These are phyloP conservation scores for Diadophis punctatus DNA, from an alignment of 2,113 vertebrate genomes.

Conservation along the genomic window DNA sequence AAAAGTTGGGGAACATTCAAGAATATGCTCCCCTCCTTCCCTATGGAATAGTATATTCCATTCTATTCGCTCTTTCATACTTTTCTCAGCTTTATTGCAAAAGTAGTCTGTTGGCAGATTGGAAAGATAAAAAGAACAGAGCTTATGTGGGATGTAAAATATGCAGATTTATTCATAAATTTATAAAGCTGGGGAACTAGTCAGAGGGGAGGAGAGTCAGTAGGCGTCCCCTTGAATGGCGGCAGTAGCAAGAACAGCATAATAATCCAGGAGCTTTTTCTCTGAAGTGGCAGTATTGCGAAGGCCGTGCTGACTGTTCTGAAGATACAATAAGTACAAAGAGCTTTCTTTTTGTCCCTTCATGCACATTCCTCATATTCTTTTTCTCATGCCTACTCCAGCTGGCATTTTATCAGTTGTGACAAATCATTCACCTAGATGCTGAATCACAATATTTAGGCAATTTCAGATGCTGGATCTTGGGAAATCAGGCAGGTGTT, in stretches of 20 bases:
- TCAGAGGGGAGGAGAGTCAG: background rate
- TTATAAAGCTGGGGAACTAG: background rate
- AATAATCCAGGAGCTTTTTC: background rate
- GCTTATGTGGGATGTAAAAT: background rate
- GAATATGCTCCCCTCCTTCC: background rate
- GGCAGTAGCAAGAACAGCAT: background rate
- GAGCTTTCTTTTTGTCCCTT: background rate
- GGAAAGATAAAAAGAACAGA: background rate
- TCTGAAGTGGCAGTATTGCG: background rate
- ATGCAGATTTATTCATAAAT: background rate
- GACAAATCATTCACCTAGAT: slow-evolving; percentile 2
- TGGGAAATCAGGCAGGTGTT: background rate
- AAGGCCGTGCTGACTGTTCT: background rate
- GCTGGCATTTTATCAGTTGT: slow-evolving; percentile 5
- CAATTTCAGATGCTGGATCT: background rate
- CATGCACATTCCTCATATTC: background rate
- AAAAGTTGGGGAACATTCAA: background rate
- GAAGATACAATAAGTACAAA: background rate
- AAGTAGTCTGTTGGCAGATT: background rate
- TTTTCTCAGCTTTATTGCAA: background rate
- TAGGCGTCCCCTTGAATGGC: background rate
- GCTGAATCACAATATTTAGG: slow-evolving; percentile 9
- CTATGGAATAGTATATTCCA: background rate
- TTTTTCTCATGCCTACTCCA: background rate
- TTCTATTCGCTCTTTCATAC: background rate